These are phyloP conservation scores for Sphyrna mokarran DNA, from an alignment of 2,113 vertebrate species.

Conservation along the genomic window DNA sequence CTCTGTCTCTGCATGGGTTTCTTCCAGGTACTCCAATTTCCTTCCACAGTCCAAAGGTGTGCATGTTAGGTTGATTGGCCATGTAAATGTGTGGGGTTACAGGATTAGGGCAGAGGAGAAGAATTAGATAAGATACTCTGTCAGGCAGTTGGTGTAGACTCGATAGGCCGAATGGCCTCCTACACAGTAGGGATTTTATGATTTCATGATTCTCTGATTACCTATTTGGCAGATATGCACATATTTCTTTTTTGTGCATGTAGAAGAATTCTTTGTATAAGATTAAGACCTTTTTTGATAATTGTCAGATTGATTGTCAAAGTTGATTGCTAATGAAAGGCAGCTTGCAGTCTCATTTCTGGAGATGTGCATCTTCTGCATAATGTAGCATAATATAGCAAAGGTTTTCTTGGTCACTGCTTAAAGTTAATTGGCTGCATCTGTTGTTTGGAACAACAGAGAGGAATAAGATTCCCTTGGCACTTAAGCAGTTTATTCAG, in stretches of 20 bases:
- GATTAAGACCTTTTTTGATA: slow-evolving; percentile 49
- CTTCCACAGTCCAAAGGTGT: no score
- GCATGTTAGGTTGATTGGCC: no score
- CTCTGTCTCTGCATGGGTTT: no score
- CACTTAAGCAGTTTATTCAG: slow-evolving; percentile 64
- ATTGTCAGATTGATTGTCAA: slow-evolving; percentile 57
- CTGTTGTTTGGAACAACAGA: slow-evolving; percentile 72
- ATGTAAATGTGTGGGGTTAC: no score
- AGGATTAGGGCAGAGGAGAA: no score
- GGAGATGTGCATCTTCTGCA: slow-evolving; percentile 55
- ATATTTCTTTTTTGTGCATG: background rate
- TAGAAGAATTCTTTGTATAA: background rate
- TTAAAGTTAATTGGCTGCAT: slow-evolving; percentile 88
- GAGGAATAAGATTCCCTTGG: slow-evolving; percentile 55
- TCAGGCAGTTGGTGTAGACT: no score
- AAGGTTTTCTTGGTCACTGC: slow-evolving; percentile 56
- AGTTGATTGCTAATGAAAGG: slow-evolving; percentile 60
- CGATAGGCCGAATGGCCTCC: no score
- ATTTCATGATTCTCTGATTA: no score
- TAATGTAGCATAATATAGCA: slow-evolving; percentile 55
- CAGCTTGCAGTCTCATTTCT: slow-evolving; percentile 55
- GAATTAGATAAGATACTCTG: no score
- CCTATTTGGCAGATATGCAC: background rate
- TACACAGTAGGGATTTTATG: no score
- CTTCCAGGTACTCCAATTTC: no score